Conservation (phyloP, 2,888 invertebrate genomes). For the Pyrrhia umbra region DNA sequence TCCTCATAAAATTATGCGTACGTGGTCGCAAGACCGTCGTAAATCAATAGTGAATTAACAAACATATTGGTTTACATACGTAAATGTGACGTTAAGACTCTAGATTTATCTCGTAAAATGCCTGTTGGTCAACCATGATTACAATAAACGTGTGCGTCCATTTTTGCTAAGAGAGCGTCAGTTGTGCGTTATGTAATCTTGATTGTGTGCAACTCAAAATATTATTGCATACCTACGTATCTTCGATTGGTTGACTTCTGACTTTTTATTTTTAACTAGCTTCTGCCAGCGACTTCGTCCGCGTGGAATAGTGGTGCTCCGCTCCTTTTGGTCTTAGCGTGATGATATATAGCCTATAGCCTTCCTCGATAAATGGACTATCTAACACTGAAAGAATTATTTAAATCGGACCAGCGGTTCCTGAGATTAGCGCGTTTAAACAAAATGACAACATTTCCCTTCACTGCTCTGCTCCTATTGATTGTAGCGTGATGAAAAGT, state of each 20-base stretch:
- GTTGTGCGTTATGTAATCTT: slow-evolving; percentile 8
- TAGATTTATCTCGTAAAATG: slow-evolving; percentile 21
- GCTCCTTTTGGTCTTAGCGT: too few species aligned
- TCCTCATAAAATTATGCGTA: slow-evolving; percentile 14
- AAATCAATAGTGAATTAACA: slow-evolving; percentile 13
- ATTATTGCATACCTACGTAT: slow-evolving; percentile 26
- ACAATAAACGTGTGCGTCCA: slow-evolving; percentile 14
- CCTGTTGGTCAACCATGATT: slow-evolving; percentile 9
- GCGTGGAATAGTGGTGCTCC: too few species aligned
- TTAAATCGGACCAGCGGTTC: too few species aligned
- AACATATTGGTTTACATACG: slow-evolving; percentile 40
- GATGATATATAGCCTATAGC: too few species aligned
- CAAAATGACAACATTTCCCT: too few species aligned
- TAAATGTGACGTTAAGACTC: slow-evolving; percentile 51
- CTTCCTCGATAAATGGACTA: too few species aligned
- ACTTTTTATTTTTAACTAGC: neutral
- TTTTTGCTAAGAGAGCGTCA: slow-evolving; percentile 29
- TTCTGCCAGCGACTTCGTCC: too few species aligned
- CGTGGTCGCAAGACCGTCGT: slow-evolving; percentile 23
- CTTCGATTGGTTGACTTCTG: neutral
- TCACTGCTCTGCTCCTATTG: too few species aligned
- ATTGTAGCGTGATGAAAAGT: too few species aligned
- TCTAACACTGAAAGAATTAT: too few species aligned
- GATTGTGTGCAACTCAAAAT: slow-evolving; percentile 27
- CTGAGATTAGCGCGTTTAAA: too few species aligned